Conservation (phyloP, 1,140 invertebrate genomes). For the Forficula auricularia region DNA sequence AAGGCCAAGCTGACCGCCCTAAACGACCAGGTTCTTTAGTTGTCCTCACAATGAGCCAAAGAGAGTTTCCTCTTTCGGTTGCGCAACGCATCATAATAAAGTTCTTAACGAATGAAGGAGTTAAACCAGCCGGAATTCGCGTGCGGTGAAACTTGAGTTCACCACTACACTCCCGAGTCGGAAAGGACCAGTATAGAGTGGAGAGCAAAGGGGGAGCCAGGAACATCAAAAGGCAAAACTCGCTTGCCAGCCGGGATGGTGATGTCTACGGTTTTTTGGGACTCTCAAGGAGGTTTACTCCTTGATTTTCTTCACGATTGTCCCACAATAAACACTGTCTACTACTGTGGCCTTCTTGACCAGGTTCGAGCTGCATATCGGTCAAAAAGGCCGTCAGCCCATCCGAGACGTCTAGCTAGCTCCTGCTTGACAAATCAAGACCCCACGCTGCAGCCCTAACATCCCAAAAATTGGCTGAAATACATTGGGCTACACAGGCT, state of each 20-base stretch:
- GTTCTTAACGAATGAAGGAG: conserved; percentile 5
- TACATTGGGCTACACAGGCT: not conserved
- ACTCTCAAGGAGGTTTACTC: conserved; percentile 15
- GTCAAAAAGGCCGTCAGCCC: not conserved
- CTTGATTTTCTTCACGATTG: conserved; percentile 2
- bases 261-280: conserved; percentile 18
- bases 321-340: not conserved
- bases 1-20: too few relatives aligned
- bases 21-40: too few relatives aligned
- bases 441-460: conserved; percentile 5
- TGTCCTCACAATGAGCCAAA: too few relatives aligned
- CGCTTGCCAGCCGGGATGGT: conserved; percentile 15
- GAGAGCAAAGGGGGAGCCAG: conserved; percentile 3
- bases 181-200: not conserved
- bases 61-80: too few relatives aligned
- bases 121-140: conserved; percentile 4
- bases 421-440: not conserved
- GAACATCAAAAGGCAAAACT: conserved; percentile 12
- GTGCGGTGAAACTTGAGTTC: not conserved
- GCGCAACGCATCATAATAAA: conserved; percentile 1
- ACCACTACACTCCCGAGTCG: not conserved
- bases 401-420: not conserved
- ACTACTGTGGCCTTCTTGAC: conserved; percentile 1
- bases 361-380: conserved; percentile 2
- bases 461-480: conserved; percentile 10